phyloP scores from a whole-genome alignment of 2,888 invertebrate species.

The Herminia tarsipennalis region DNA sequence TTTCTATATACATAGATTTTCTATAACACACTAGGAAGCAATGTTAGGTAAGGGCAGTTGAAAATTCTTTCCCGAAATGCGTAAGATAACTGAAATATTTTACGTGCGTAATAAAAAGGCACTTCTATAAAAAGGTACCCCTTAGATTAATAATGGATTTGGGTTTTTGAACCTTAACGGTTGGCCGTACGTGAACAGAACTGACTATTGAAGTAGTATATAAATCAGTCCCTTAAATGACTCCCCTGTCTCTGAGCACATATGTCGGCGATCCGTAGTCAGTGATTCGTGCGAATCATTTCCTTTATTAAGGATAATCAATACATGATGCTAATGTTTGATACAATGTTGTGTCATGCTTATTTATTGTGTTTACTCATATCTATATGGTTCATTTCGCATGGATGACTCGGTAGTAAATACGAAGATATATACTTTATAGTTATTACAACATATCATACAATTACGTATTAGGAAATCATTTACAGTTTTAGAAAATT shows the following conservation, averaged over 20 bases:
- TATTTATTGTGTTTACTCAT: no score
- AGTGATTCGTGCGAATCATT: conserved; percentile 2
- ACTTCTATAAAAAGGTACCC: conserved; percentile 7
- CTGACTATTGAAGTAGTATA: conserved; percentile 4
- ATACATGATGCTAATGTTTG: neutral
- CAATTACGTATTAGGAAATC: no score
- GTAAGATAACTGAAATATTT: conserved; percentile 10
- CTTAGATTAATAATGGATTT: conserved; percentile 18
- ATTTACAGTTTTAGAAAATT: no score
- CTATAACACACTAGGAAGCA: no score
- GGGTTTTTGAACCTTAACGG: conserved; percentile 16
- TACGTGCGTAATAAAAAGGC: conserved; percentile 7
- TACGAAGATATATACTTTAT: no score
- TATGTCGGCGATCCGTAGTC: conserved; percentile 13
- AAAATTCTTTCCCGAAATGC: conserved; percentile 3
- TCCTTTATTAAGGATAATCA: neutral
- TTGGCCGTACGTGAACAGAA: conserved; percentile 14
- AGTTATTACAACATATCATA: no score
- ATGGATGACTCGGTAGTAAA: no score
- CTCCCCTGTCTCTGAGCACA: conserved; percentile 21
- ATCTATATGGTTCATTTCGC: no score
- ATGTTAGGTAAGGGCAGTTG: no score
- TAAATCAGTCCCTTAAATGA: conserved; percentile 25
- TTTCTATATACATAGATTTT: no score
- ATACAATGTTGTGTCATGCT: no score